Base-by-base conservation (phyloP, 1,140 invertebrate genomes). In the Sipha flava region DNA sequence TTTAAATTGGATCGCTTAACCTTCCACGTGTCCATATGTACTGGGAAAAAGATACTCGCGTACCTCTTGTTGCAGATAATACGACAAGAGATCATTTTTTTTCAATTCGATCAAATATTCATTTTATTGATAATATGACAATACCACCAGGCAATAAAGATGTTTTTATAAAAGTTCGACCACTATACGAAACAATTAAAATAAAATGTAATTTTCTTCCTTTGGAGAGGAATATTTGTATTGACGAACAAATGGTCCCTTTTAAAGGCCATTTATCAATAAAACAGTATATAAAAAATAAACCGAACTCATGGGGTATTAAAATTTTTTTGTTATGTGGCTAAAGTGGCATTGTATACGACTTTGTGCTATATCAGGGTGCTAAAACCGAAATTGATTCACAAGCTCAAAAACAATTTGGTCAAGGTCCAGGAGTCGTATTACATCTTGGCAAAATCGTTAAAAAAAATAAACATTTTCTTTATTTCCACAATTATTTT, bases 221-320 rank as follows among this genome's bases (percentile, higher is more conserved):
- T 49, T 16, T 82, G n/a, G 83, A 82, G 79, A 40, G 80, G 79
- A 16, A 82, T 23, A 45, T 81, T 37, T 79, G 54, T 54, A 79
- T 84, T 43, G 84, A 85, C 79, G 82, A 84, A 64, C 82, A 84
- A 81, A 84, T 85, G 82, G 79, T 84, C 2, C 81, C 83, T 12
- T 84, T 84, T 81, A 83, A 82, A 75, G 83, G 84, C 6, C 21
- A 80, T 18, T 62, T 82, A 34, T 64, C 26, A 66, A 75, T 83
- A 29, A 81, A 82, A 54, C 82, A 84, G 16, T 70, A 70, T 45
- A 70, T 43, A 21, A 70, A 5, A 16, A 23, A 23, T 2, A 70
- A 70, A 47, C 66, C 37, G 14, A 47, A 6, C 3, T n/a, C n/a
- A 7, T 47, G 66, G 66, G 66, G 66, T 26, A 43, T 47, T 45